Conservation (phyloP, 2,797 vertebrate genomes). For the Hypotaenidia okinawae region DNA sequence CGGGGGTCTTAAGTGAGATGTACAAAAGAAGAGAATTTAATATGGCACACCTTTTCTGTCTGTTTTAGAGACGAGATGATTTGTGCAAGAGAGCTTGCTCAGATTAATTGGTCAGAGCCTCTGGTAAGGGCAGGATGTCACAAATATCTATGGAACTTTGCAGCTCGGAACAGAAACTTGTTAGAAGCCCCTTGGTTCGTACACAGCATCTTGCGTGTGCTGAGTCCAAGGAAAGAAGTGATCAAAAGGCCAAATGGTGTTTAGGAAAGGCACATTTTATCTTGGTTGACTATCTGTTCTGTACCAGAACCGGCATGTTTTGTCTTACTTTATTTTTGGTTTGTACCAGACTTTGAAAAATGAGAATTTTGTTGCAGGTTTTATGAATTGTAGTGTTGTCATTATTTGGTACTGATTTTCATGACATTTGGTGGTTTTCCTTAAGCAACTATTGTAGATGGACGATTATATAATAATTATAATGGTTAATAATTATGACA, state of each 20-base stretch:
- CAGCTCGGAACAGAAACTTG: not conserved
- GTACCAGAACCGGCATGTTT: not conserved
- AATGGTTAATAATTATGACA: not conserved
- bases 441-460: not conserved
- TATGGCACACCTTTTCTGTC: not conserved
- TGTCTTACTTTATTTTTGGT: conserved; percentile 11
- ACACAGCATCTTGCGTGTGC: not conserved
- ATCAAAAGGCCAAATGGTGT: not conserved
- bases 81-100: not conserved
- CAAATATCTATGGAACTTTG: not conserved
- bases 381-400: not conserved
- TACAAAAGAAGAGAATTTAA: not conserved
- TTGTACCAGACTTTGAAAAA: conserved; percentile 24
- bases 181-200: not conserved
- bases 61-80: not conserved
- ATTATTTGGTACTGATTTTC: not conserved
- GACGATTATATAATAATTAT: not conserved
- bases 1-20: not conserved
- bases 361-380: not conserved
- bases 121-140: conserved; percentile 16
- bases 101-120: not conserved
- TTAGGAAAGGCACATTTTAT: not conserved
- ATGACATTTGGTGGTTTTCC: not conserved
- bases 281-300: not conserved
- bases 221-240: not conserved